phyloP scores from a whole-genome alignment of 2,113 vertebrate genomes.

The Rana temporaria region DNA sequence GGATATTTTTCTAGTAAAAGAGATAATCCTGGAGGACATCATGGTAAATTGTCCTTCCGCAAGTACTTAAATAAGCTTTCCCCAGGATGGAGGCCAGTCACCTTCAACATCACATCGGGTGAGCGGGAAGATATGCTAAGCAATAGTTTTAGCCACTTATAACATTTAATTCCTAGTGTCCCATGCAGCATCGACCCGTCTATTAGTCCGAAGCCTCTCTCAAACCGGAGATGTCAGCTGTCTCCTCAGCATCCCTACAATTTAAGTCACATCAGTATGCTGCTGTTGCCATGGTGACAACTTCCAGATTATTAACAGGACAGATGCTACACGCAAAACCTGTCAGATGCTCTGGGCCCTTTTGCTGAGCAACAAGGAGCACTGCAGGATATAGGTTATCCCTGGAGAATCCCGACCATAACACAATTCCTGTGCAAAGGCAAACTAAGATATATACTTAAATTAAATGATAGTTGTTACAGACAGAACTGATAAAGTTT shows the following conservation, averaged over 20 bases:
- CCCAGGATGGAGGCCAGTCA: not conserved
- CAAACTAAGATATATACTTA: not conserved
- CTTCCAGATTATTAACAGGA: conserved; percentile 50
- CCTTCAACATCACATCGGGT: conserved; percentile 21
- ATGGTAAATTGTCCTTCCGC: conserved; percentile 21
- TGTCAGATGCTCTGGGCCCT: conserved; percentile 47
- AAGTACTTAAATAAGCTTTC: not conserved
- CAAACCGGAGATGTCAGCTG: conserved; percentile 35
- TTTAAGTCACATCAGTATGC: conserved; percentile 50
- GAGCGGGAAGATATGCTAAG: not conserved
- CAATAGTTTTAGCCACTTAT: conserved; percentile 32
- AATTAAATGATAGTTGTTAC: not conserved
- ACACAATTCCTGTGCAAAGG: conserved; percentile 8
- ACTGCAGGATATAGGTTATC: conserved; percentile 41
- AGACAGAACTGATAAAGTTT: not conserved
- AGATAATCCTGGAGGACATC: not conserved
- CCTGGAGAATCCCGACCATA: conserved; percentile 8
- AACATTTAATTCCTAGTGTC: conserved; percentile 31
- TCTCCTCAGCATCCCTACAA: conserved; percentile 39
- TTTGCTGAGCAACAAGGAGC: conserved; percentile 5
- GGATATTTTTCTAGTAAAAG: not conserved
- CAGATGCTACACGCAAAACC: conserved; percentile 46
- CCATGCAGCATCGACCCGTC: conserved; percentile 27
- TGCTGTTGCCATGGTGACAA: conserved; percentile 40
- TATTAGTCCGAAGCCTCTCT: conserved; percentile 24